phyloP scores from a whole-genome alignment of 2,113 vertebrate genomes.

The Ibidorhyncha struthersii region DNA sequence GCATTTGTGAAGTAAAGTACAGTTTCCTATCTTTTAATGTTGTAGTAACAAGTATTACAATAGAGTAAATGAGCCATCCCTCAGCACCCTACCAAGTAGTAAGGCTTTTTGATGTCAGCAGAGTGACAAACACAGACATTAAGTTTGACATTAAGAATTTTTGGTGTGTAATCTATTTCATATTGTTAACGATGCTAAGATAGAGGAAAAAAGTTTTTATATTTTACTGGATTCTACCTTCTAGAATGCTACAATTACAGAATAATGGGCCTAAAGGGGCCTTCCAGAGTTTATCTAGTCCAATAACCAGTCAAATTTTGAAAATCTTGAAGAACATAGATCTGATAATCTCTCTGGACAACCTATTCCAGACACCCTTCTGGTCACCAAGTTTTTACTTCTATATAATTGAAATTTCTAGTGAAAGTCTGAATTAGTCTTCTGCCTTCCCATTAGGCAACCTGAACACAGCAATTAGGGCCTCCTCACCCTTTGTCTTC shows the following conservation, averaged over 20 bases:
- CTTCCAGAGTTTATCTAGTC: background rate
- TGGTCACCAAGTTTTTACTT: background rate
- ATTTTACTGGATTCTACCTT: background rate
- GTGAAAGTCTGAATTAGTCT: background rate
- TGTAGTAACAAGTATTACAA: background rate
- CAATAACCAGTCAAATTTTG: background rate
- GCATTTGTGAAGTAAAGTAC: background rate
- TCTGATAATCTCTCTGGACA: background rate
- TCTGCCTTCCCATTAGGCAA: background rate
- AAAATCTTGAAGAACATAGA: background rate
- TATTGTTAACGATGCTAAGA: background rate
- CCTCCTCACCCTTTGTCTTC: accelerated
- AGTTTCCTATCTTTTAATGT: background rate
- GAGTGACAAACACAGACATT: background rate
- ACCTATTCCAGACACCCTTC: background rate
- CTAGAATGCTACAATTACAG: background rate
- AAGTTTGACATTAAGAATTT: background rate
- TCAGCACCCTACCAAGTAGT: background rate
- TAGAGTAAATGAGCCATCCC: background rate
- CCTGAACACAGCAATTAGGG: background rate
- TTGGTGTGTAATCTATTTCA: background rate
- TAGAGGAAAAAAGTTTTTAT: background rate
- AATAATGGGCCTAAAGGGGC: background rate
- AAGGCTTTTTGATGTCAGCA: background rate
- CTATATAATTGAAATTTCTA: background rate